Conservation (phyloP, 2,797 vertebrate species). For the Gorsachius magnificus region DNA sequence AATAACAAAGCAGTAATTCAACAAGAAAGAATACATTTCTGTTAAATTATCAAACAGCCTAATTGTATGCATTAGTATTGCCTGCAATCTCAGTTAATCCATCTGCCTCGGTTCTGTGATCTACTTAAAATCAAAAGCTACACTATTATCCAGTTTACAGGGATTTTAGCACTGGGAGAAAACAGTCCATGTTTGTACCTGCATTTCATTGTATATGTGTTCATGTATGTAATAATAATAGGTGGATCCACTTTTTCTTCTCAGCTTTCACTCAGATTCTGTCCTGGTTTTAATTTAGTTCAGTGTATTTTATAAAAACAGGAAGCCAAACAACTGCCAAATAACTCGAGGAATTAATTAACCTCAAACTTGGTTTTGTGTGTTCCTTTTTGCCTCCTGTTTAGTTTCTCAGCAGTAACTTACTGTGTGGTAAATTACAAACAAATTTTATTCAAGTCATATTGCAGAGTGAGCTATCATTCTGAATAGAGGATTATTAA, state of each 20-base stretch:
- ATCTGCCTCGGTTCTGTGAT: background rate
- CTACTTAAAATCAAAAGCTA: background rate
- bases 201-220: background rate
- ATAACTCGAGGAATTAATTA: conserved; percentile 18
- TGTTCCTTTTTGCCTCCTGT: background rate
- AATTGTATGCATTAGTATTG: background rate
- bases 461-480: background rate
- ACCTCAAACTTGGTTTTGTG: background rate
- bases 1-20: background rate
- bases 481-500: background rate
- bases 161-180: background rate
- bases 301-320: background rate
- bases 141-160: background rate
- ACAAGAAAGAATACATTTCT: background rate
- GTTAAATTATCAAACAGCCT: background rate
- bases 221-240: background rate
- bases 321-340: background rate
- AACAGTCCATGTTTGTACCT: background rate
- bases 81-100: conserved; percentile 23
- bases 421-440: background rate
- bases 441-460: background rate
- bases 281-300: background rate
- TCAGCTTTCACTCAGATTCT: background rate
- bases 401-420: conserved; percentile 14
- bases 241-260: background rate